Percentiles rank a stretch among this genome's conserved stretches.
phyloP scores from a whole-genome alignment of 2,797 vertebrate genomes.

The Huso huso region DNA sequence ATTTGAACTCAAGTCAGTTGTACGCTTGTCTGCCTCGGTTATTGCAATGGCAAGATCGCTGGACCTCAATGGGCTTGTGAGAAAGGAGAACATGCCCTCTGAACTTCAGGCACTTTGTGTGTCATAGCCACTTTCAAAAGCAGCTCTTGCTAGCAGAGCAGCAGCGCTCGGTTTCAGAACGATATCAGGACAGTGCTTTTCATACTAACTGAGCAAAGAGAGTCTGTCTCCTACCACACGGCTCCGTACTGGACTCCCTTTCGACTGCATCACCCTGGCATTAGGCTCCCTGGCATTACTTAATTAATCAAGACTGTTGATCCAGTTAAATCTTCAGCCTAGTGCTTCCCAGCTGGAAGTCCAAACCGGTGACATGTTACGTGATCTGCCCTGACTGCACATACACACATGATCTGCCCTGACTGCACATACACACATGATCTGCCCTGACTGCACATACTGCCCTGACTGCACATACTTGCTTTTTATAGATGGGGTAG shows the following conservation, averaged over 20 bases:
- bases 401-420: no score
- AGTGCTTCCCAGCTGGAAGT: not conserved
- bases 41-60: conserved; percentile 61
- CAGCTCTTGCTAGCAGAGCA: conserved; percentile 33
- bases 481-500: not conserved
- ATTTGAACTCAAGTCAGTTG: conserved; percentile 75
- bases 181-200: conserved; percentile 72
- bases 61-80: conserved; percentile 62
- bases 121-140: conserved; percentile 39
- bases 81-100: conserved; percentile 71
- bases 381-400: not conserved
- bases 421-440: no score
- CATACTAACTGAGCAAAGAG: conserved; percentile 59
- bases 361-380: not conserved
- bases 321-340: conserved; percentile 9
- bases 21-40: conserved; percentile 70
- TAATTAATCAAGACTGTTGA: conserved; percentile 28
- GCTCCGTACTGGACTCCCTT: no score
- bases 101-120: conserved; percentile 73
- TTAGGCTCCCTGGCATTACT: conserved; percentile 23
- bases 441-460: not conserved
- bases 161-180: conserved; percentile 65
- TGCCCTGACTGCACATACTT: not conserved
- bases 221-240: no score
- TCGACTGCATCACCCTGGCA: no score